Evolutionary conservation across 2,888 invertebrate genomes (phyloP), one percentile per base, ranked within the genome.

Genomic region (Physocephala rufipes): DNA sequence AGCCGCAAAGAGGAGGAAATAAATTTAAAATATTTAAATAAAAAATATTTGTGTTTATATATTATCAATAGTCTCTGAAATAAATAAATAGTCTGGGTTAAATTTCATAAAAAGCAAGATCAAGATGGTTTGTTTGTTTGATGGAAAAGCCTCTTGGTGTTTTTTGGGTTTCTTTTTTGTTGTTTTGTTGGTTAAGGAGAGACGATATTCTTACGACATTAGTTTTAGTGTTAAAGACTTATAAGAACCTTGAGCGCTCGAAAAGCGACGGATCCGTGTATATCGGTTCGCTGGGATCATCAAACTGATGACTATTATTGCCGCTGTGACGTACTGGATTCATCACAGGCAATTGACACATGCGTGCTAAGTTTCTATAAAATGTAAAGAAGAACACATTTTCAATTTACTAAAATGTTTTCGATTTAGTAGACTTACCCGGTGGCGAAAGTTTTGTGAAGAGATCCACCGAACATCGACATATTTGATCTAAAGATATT

Each of bases 201-300:
- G n/a, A n/a, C n/a, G 24, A 19, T 19, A 4, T 49, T 49, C 12
- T 53, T 53, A 53, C 53, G 13, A 53, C 19, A 53, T 19, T 53
- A 19, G 24, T 53, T 19, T 53, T 21, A 53, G 19, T 19, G 3
- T 19, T 53, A 19, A 28, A 12, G 13, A 47, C 19, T 24, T 36
- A 66, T 55, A 66, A 76, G 76, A 76, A 94, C 81, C 93, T 89
- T 43, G 94, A 93, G 77, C 95, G 90, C 86, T 96, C 95, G 82
- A 96, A 96, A 49, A 96, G 88, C 2, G 95, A 95, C 0, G 95
- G 95, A 86, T 96, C 95, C 0, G 95, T 95, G 86, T 96, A 96
- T 79, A 96, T 96, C 0, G 96, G 95, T 84, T 96, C 96, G 82
- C 95, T 95, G 49, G 95, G 95, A 84, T 96, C 95, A 82, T 93